Percentiles rank a stretch among this genome's conserved stretches.
These are phyloP conservation scores for Bostrychus sinensis DNA, from an alignment of 2,113 vertebrate species.

Conservation along the genomic window DNA sequence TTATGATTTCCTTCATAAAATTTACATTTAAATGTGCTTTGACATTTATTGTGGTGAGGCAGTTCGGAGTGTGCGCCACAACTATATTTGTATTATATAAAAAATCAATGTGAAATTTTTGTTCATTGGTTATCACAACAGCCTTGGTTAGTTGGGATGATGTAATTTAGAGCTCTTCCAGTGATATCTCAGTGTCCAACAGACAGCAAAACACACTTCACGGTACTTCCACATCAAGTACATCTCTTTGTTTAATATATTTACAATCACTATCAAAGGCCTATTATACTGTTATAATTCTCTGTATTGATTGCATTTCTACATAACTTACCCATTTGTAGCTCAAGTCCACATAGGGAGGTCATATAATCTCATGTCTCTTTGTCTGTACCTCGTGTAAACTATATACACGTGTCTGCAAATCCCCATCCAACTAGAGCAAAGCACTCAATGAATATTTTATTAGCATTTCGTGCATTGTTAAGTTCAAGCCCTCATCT, in stretches of 20 bases:
- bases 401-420: constrained; percentile 17
- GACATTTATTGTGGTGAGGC: constrained; percentile 4
- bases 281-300: background rate
- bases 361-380: background rate
- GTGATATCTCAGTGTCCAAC: background rate
- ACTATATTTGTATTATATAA: background rate
- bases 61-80: background rate
- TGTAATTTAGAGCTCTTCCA: background rate
- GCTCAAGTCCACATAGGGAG: background rate
- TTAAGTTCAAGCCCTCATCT: constrained; percentile 36
- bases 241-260: too few relatives aligned
- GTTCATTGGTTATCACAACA: background rate
- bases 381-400: constrained; percentile 11
- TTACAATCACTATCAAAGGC: too few relatives aligned
- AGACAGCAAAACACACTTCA: background rate
- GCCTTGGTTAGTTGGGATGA: background rate
- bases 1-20: background rate
- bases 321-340: background rate
- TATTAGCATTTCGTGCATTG: constrained; percentile 48
- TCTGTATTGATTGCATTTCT: background rate
- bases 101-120: background rate
- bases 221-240: too few relatives aligned
- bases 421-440: constrained; percentile 46
- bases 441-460: constrained; percentile 54
- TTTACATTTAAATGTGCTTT: constrained; percentile 4